phyloP scores from a whole-genome alignment of 2,797 vertebrate genomes.

The Chaetodon trifasciatus region DNA sequence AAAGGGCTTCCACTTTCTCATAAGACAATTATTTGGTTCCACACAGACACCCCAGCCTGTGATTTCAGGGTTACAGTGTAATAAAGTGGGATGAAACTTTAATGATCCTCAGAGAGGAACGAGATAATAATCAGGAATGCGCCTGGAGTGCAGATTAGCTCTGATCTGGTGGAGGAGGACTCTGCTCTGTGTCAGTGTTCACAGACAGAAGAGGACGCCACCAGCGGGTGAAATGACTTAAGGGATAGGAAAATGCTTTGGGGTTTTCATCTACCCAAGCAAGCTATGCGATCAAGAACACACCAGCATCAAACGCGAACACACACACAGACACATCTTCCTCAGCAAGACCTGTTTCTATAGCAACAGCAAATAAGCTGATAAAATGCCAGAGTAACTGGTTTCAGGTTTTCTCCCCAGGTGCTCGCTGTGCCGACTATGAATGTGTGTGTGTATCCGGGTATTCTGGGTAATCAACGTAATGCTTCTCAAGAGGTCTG shows the following conservation, averaged over 20 bases:
- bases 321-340: slow-evolving; percentile 27
- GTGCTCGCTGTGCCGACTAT: slow-evolving; percentile 35
- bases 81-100: slow-evolving; percentile 55
- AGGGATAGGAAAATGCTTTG: slow-evolving; percentile 39
- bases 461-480: slow-evolving; percentile 42
- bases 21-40: neutral
- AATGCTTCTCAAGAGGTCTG: slow-evolving; percentile 28
- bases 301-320: slow-evolving; percentile 27
- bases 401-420: slow-evolving; percentile 62
- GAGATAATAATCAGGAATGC: slow-evolving; percentile 22
- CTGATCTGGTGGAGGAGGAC: slow-evolving; percentile 18
- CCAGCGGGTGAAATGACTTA: slow-evolving; percentile 2
- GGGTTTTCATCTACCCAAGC: slow-evolving; percentile 36
- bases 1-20: slow-evolving; percentile 10
- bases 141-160: slow-evolving; percentile 36
- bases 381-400: slow-evolving; percentile 67
- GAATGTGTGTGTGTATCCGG: slow-evolving; percentile 26
- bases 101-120: slow-evolving; percentile 15
- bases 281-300: slow-evolving; percentile 33
- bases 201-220: slow-evolving; percentile 15
- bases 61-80: slow-evolving; percentile 13
- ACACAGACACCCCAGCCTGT: slow-evolving; percentile 15
- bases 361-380: slow-evolving; percentile 79
- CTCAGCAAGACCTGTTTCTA: slow-evolving; percentile 68
- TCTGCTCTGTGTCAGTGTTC: neutral